phyloP scores from a whole-genome alignment of 1,140 invertebrate species.

The Psilanteris sp. region DNA sequence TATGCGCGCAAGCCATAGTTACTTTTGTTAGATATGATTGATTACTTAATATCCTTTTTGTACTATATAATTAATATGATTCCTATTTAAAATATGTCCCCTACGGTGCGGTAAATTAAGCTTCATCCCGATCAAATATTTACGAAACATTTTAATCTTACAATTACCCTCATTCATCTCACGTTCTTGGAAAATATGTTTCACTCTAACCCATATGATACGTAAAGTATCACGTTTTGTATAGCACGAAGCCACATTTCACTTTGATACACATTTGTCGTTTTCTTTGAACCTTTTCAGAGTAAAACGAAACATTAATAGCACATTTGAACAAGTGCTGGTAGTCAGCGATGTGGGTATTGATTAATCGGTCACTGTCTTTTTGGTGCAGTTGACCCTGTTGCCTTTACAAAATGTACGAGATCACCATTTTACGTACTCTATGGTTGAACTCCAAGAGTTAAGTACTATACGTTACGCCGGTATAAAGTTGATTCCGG shows the following conservation, averaged over 20 bases:
- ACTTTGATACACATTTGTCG: constrained; percentile 58
- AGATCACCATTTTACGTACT: constrained; percentile 54
- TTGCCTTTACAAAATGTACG: constrained; percentile 54
- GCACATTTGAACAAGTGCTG: constrained; percentile 48
- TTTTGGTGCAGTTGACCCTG: constrained; percentile 56
- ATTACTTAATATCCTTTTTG: too few relatives aligned
- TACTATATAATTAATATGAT: too few relatives aligned
- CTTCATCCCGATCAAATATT: constrained; percentile 32
- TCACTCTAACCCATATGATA: constrained; percentile 42
- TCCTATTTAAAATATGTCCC: too few relatives aligned
- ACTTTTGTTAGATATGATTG: too few relatives aligned
- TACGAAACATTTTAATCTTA: constrained; percentile 40
- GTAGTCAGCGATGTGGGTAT: constrained; percentile 56
- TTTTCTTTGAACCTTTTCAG: constrained; percentile 32
- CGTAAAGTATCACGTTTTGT: constrained; percentile 48
- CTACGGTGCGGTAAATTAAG: constrained; percentile 4
- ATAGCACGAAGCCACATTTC: constrained; percentile 39
- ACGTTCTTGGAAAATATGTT: constrained; percentile 49
- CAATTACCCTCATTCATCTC: constrained; percentile 47
- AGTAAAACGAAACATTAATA: constrained; percentile 50
- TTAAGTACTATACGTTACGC: constrained; percentile 50
- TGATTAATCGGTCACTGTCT: constrained; percentile 61
- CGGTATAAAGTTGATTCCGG: constrained; percentile 52
- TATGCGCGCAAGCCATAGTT: too few relatives aligned
- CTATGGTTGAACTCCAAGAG: constrained; percentile 30